phyloP scores from a whole-genome alignment of 2,797 vertebrate genomes.

The Pelobates cultripes region DNA sequence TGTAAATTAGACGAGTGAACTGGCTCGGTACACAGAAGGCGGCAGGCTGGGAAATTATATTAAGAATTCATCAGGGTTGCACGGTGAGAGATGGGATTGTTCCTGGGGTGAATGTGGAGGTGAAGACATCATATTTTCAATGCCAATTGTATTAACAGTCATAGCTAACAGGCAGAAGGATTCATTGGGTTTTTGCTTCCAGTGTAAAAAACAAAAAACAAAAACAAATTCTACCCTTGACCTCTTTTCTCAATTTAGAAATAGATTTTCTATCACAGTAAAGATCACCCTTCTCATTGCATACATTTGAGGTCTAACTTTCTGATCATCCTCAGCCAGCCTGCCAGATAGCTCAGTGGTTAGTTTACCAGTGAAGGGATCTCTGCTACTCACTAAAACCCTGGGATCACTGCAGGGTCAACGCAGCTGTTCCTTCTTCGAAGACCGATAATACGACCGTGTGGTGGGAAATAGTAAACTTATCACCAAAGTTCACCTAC shows the following conservation, averaged over 20 bases:
- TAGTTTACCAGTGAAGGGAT: too few species aligned
- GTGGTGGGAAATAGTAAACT: too few species aligned
- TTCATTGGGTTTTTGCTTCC: not conserved
- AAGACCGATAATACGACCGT: too few species aligned
- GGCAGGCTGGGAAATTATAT: slow-evolving; percentile 28
- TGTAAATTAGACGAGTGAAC: slow-evolving; percentile 25
- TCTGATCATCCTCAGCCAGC: too few species aligned
- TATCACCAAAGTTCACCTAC: too few species aligned
- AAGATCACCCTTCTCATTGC: too few species aligned
- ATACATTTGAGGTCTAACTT: too few species aligned
- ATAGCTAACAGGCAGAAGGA: slow-evolving; percentile 10
- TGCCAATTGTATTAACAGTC: slow-evolving; percentile 4
- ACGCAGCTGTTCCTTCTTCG: too few species aligned
- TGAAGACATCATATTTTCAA: not conserved
- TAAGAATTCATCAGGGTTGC: slow-evolving; percentile 15
- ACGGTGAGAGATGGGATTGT: slow-evolving; percentile 5
- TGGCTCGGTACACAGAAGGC: not conserved
- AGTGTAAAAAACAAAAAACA: not conserved
- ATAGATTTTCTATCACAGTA: too few species aligned
- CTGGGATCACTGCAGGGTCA: too few species aligned
- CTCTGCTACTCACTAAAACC: too few species aligned
- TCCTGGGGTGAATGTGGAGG: not conserved
- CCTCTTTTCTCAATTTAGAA: not conserved
- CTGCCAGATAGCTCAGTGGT: too few species aligned
- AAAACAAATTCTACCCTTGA: not conserved